These are phyloP conservation scores for Petromus typicus DNA, from an alignment of 2,113 vertebrate species.

Conservation along the genomic window DNA sequence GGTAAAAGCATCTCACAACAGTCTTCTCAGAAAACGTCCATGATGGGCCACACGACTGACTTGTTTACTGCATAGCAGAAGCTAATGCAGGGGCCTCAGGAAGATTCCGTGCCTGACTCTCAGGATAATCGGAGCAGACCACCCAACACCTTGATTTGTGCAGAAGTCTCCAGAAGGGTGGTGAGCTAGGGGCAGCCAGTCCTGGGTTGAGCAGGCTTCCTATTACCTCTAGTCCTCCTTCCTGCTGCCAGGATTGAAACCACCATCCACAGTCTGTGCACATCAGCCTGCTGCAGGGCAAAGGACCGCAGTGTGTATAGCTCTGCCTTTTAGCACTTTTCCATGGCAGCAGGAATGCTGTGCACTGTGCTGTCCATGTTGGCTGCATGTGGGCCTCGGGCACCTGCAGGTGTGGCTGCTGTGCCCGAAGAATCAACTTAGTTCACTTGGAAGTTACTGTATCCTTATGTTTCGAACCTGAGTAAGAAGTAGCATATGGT, in stretches of 20 bases:
- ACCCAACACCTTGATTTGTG: no score
- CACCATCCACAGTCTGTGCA: background rate
- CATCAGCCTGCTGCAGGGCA: no score
- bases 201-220: background rate
- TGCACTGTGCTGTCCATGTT: background rate
- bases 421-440: background rate
- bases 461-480: background rate
- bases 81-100: background rate
- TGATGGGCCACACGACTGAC: background rate
- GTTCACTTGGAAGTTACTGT: background rate
- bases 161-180: background rate
- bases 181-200: background rate
- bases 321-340: background rate
- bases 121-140: background rate
- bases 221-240: background rate
- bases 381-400: background rate
- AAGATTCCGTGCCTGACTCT: background rate
- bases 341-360: background rate
- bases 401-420: background rate
- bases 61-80: background rate
- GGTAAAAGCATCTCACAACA: background rate
- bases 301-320: background rate
- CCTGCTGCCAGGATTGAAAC: background rate
- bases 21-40: background rate
- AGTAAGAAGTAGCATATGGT: background rate